Evolutionary conservation across 2,797 vertebrate genomes (phyloP).

Genomic region (Pseudochirops corinnae): DNA sequence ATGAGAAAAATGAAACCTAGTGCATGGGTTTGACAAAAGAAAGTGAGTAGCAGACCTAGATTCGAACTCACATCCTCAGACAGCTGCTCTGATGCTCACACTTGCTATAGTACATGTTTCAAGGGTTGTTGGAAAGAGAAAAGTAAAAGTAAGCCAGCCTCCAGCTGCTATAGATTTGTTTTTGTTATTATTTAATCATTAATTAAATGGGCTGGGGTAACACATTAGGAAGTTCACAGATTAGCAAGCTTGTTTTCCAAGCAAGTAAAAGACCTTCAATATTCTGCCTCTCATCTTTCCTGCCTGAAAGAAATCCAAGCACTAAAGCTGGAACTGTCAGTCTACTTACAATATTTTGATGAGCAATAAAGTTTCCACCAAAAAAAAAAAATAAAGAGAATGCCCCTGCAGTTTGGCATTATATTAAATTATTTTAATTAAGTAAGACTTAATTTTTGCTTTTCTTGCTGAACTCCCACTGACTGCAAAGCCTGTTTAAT

Average conservation of each 20-base stretch:
- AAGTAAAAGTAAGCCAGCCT: neutral
- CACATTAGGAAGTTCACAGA: neutral
- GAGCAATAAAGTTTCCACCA: neutral
- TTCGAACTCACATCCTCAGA: neutral
- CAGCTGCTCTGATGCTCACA: neutral
- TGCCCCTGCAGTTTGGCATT: neutral
- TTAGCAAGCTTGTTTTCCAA: neutral
- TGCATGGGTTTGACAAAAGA: neutral
- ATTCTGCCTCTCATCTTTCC: neutral
- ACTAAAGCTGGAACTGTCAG: neutral
- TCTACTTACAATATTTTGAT: neutral
- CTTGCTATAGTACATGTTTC: neutral
- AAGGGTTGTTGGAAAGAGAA: neutral
- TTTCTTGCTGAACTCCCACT: neutral
- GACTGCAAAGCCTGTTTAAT: neutral
- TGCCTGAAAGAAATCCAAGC: neutral
- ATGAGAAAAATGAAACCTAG: neutral
- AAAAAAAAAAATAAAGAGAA: neutral
- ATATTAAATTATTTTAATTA: slow-evolving; percentile 12
- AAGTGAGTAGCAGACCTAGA: neutral
- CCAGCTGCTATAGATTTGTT: neutral
- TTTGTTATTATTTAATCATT: neutral
- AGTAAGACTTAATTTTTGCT: neutral
- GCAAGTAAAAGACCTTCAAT: neutral
- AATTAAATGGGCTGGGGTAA: neutral